These are phyloP conservation scores for Euzophera pinguis DNA, from an alignment of 2,888 invertebrate genomes.

Conservation along the genomic window DNA sequence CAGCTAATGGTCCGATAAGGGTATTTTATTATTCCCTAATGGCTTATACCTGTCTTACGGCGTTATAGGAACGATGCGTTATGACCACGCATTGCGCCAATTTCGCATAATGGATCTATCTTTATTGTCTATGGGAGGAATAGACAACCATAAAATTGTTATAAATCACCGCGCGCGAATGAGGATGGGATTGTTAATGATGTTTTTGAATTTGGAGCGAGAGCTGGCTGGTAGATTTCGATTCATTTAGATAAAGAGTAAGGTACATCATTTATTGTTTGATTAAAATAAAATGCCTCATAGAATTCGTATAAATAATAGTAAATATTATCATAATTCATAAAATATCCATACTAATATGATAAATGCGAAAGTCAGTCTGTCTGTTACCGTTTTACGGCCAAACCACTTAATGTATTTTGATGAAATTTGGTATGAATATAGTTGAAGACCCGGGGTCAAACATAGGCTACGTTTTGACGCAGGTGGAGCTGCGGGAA, in stretches of 20 bases:
- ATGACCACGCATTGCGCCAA: constrained; percentile 67
- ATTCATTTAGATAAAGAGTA: neutral
- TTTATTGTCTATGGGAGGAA: constrained; percentile 58
- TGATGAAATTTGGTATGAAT: too few relatives aligned
- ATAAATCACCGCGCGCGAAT: constrained; percentile 28
- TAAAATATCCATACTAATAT: too few relatives aligned
- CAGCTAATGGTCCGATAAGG: constrained; percentile 76
- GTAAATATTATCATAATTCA: too few relatives aligned
- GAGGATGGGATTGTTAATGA: constrained; percentile 6
- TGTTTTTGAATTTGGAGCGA: constrained; percentile 10
- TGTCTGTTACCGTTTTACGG: too few relatives aligned
- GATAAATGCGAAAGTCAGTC: too few relatives aligned
- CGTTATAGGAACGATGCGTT: constrained; percentile 61
- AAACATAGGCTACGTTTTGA: too few relatives aligned
- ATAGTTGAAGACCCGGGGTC: too few relatives aligned
- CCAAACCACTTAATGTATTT: too few relatives aligned
- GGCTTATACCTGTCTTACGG: constrained; percentile 76
- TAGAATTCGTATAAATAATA: too few relatives aligned
- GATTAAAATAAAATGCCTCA: too few relatives aligned
- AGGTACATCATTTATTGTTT: too few relatives aligned
- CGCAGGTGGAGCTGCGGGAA: too few relatives aligned
- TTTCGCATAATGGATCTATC: constrained; percentile 71
- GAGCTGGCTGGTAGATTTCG: neutral
- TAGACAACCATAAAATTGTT: constrained; percentile 36
- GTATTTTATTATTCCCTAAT: constrained; percentile 77